Evolutionary conservation across 2,888 invertebrate species (phyloP).

Genomic region (Melieria omissa): DNA sequence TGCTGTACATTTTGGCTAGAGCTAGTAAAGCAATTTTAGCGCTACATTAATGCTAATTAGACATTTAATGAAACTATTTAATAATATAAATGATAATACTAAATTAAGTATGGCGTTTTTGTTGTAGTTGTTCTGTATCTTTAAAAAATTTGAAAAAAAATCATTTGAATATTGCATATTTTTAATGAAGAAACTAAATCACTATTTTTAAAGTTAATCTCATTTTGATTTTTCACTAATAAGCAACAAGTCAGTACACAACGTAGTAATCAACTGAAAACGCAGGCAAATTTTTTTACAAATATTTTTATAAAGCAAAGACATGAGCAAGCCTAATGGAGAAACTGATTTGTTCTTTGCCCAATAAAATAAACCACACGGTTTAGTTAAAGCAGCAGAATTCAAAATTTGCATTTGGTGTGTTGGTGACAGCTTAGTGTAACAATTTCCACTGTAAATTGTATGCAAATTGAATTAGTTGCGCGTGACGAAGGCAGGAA

Average conservation of each 20-base stretch:
- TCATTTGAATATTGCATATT: background rate
- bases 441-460: too few species aligned
- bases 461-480: too few species aligned
- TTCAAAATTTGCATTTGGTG: too few species aligned
- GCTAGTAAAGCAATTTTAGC: too few species aligned
- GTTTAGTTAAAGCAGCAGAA: background rate
- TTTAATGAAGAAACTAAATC: background rate
- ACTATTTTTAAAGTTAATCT: too few species aligned
- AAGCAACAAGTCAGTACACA: background rate
- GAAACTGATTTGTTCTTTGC: background rate
- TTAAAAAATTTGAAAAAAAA: too few species aligned
- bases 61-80: too few species aligned
- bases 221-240: background rate
- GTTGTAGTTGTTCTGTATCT: background rate
- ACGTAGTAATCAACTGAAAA: background rate
- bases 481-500: too few species aligned
- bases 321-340: background rate
- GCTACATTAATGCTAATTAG: too few species aligned
- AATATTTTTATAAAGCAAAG: background rate
- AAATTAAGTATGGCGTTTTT: background rate
- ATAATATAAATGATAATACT: too few species aligned
- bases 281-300: background rate
- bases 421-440: too few species aligned
- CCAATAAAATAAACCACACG: background rate
- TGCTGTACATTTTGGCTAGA: too few species aligned